Evolutionary conservation across 2,113 vertebrate species (phyloP).

Genomic region (Bos indicus): DNA sequence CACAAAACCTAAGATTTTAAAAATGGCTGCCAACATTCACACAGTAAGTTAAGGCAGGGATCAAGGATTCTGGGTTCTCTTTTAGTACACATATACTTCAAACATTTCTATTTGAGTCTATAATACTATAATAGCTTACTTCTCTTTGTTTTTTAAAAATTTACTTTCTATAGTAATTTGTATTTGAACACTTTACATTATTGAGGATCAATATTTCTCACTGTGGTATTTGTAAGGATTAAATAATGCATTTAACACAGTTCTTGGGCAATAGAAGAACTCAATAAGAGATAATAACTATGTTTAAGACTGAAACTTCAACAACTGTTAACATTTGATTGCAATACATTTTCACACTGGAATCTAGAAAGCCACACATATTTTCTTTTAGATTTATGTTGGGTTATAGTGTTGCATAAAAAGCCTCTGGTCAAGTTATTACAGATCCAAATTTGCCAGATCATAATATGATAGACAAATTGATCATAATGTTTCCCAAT

Average conservation of each 20-base stretch:
- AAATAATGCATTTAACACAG: background rate
- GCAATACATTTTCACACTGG: background rate
- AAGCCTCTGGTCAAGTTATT: background rate
- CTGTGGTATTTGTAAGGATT: background rate
- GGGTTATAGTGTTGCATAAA: background rate
- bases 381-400: background rate
- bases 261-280: background rate
- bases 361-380: background rate
- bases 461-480: background rate
- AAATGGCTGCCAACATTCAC: background rate
- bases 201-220: background rate
- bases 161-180: background rate
- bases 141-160: background rate
- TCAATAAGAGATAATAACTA: background rate
- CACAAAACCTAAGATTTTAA: fast-evolving
- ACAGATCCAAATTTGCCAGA: background rate
- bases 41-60: background rate
- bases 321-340: background rate
- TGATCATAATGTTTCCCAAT: background rate
- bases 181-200: background rate
- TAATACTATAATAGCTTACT: background rate
- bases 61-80: background rate
- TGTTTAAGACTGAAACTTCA: background rate
- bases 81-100: background rate
- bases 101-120: background rate